Evolutionary conservation across 2,113 vertebrate species (phyloP).

Genomic region (Elachura formosa): DNA sequence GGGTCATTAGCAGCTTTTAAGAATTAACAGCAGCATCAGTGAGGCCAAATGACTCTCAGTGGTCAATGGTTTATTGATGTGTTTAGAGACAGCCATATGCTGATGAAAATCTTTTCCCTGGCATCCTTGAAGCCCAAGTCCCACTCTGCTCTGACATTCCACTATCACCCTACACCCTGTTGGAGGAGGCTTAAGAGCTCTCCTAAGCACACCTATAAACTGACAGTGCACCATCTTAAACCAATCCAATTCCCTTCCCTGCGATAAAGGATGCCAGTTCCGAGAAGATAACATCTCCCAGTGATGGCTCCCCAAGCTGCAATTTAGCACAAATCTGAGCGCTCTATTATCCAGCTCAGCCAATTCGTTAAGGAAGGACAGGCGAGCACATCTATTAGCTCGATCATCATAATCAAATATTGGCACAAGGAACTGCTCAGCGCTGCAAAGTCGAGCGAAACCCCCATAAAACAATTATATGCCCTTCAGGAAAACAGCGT

Average conservation of each 20-base stretch:
- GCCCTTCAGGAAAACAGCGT: not conserved
- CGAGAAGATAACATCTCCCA: conserved; percentile 45
- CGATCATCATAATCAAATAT: conserved; percentile 22
- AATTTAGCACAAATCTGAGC: conserved; percentile 4
- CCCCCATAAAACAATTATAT: not conserved
- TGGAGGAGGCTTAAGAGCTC: conserved; percentile 26
- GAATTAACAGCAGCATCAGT: not conserved
- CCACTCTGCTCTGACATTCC: not conserved
- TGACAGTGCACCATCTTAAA: conserved; percentile 21
- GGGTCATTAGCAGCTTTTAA: not conserved
- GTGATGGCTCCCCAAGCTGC: conserved; percentile 59
- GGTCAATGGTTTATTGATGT: not conserved
- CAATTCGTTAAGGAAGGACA: conserved; percentile 56
- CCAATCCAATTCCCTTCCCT: conserved; percentile 56
- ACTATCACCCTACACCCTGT: not conserved
- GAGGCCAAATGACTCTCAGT: not conserved
- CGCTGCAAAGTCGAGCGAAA: not conserved
- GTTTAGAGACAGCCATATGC: not conserved
- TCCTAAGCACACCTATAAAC: conserved; percentile 49
- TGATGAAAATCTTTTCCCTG: not conserved
- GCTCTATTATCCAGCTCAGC: conserved; percentile 29
- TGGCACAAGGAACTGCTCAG: not conserved
- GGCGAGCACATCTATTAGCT: not conserved
- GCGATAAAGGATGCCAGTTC: conserved; percentile 35
- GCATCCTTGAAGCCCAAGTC: not conserved